These are phyloP conservation scores for Planiliza haematocheilus DNA, from an alignment of 2,113 vertebrate species.

Conservation along the genomic window DNA sequence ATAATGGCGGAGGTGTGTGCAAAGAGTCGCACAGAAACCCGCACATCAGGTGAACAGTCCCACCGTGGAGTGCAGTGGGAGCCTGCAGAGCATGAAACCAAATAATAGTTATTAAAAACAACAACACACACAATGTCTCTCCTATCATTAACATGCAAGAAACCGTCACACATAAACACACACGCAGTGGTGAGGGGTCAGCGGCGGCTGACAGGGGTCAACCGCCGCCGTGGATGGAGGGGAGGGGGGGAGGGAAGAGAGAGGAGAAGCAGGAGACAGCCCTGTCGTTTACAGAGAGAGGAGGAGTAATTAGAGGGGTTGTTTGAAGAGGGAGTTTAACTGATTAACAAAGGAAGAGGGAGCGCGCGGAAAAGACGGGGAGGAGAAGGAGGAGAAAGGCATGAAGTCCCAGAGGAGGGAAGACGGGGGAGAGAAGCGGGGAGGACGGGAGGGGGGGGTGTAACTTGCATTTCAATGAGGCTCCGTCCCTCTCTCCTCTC, in stretches of 20 bases:
- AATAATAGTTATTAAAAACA: slow-evolving; percentile 38
- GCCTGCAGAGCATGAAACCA: slow-evolving; percentile 9
- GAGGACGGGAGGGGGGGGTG: no score
- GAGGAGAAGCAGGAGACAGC: slow-evolving; percentile 73
- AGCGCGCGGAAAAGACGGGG: slow-evolving; percentile 73
- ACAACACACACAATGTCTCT: slow-evolving; percentile 33
- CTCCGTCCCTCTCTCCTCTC: slow-evolving; percentile 74
- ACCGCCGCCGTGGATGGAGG: slow-evolving; percentile 67
- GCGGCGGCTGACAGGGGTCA: slow-evolving; percentile 79
- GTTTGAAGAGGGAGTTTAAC: slow-evolving; percentile 90
- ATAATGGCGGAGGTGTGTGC: slow-evolving; percentile 32
- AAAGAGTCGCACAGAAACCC: slow-evolving; percentile 15
- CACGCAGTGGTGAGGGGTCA: slow-evolving; percentile 54
- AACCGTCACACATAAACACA: slow-evolving; percentile 36
- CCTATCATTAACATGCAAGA: slow-evolving; percentile 63
- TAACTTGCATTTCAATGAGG: slow-evolving; percentile 85
- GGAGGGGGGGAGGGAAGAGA: slow-evolving; percentile 53
- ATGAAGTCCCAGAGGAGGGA: slow-evolving; percentile 76
- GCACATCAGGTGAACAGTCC: no score
- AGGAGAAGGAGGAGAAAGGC: slow-evolving; percentile 76
- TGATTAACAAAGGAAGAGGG: slow-evolving; percentile 87
- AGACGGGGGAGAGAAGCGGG: slow-evolving; percentile 71
- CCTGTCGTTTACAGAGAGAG: slow-evolving; percentile 81
- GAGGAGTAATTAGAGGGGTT: slow-evolving; percentile 87
- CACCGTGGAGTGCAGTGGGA: neutral